Conservation (phyloP, 2,888 invertebrate genomes). For the Melieria crassipennis region DNA sequence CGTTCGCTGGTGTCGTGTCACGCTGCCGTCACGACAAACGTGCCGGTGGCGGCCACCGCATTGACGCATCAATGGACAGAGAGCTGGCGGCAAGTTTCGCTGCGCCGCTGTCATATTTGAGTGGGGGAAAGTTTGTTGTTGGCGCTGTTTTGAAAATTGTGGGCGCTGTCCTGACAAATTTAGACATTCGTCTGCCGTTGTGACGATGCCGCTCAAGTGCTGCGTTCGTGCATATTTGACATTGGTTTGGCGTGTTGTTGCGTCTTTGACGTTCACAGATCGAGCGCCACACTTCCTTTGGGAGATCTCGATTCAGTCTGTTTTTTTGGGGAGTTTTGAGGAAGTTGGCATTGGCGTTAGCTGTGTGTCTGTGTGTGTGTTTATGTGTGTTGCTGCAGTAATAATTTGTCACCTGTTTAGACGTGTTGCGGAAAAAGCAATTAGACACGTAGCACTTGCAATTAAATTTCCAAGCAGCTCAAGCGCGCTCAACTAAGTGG, state of each 20-base stretch:
- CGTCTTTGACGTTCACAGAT: neutral
- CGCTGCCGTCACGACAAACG: neutral
- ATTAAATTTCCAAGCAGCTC: slow-evolving; percentile 18
- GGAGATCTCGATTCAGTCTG: neutral
- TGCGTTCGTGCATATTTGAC: too few species aligned
- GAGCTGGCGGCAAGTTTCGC: neutral
- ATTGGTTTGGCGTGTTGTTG: neutral
- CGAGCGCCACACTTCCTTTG: slow-evolving; percentile 8
- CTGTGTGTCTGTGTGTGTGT: too few species aligned
- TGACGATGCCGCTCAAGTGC: neutral
- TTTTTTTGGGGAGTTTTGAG: neutral
- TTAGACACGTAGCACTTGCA: slow-evolving; percentile 43
- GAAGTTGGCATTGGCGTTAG: neutral
- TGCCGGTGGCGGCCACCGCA: neutral
- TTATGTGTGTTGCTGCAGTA: neutral
- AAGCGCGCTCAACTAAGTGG: too few species aligned
- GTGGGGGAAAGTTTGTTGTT: too few species aligned
- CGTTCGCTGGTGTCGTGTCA: slow-evolving; percentile 18
- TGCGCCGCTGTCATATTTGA: neutral
- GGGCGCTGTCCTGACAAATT: neutral
- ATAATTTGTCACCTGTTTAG: slow-evolving; percentile 44
- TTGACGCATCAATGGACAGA: neutral
- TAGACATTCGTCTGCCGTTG: neutral
- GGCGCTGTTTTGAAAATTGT: too few species aligned
- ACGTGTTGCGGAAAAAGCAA: slow-evolving; percentile 41